Evolutionary conservation across 1,140 invertebrate species (phyloP), one percentile per base, ranked within the genome.

Genomic region (Sinonovacula constricta): DNA sequence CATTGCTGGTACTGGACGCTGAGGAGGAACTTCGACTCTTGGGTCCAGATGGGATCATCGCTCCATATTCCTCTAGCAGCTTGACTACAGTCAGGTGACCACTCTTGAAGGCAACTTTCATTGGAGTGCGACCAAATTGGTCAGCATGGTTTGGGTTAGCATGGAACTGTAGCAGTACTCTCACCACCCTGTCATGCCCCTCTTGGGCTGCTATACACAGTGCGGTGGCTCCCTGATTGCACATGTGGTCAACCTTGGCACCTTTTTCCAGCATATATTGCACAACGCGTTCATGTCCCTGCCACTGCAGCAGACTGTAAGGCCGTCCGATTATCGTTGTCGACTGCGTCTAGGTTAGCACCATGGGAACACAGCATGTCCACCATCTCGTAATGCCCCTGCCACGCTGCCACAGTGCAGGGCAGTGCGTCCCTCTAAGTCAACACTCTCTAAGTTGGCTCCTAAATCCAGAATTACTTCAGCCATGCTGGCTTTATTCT

Each of bases 271-370:
- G 72, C 12, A 99, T 91, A 45, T 97, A 91, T 63, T 94, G 93
- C 53, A 98, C 96, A 45, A 97, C 95, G 66, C 94, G 93, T 28
- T 94, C 93, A 84, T 98, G 96, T 10, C 97, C 97, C 89, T 98
- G 96, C 97, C 97, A 98, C n/a, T 62, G 96, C 95, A n/a, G 97
- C 97, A 22, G 96, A 97, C 91, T 98, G 97, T 71, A 98, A 90
- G 4, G 97, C 95, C 0, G 97, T 98, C 51, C 97, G 93, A 60
- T 94, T 94, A 88, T 98, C 97, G 86, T 95, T 94, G 90, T 99
- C 97, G 66, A 95, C 94, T 0, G 96, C 95, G 89, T 98, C 96
- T 0, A 98, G 95, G 87, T 95, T 93, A 1, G 96, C 96, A 57
- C 94, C 92, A 45, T 95, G 94, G 75, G 94, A 76, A 36, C 98